Conservation (phyloP, 2,113 vertebrate genomes). For the Himantopus leucocephalus region DNA sequence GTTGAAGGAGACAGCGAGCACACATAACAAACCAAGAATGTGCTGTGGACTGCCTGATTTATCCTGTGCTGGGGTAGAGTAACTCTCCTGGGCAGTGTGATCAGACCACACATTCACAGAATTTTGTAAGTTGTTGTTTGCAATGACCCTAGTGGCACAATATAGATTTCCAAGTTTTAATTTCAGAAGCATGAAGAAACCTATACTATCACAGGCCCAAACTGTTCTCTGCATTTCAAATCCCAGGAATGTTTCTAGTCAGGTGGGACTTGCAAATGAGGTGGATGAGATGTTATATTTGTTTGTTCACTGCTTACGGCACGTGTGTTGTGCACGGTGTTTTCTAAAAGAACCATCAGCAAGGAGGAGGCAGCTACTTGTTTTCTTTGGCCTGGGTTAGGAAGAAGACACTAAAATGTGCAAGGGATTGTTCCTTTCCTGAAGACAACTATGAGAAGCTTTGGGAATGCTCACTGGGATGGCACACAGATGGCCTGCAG, state of each 20-base stretch:
- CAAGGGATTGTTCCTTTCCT: background rate
- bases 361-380: background rate
- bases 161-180: background rate
- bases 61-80: background rate
- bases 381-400: background rate
- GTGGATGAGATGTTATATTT: background rate
- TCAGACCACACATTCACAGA: background rate
- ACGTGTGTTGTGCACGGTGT: accelerated
- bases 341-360: background rate
- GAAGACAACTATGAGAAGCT: background rate
- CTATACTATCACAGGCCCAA: background rate
- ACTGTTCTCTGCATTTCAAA: background rate
- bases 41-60: background rate
- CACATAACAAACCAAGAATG: background rate
- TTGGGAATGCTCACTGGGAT: background rate
- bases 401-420: background rate
- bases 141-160: background rate
- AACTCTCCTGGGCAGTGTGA: background rate
- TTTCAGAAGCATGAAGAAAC: background rate
- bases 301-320: background rate
- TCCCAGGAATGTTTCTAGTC: background rate
- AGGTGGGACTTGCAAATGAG: background rate
- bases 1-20: background rate
- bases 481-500: background rate
- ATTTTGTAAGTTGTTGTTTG: background rate